These are phyloP conservation scores for Calcarius lapponicus DNA, from an alignment of 2,797 vertebrate genomes.

Conservation along the genomic window DNA sequence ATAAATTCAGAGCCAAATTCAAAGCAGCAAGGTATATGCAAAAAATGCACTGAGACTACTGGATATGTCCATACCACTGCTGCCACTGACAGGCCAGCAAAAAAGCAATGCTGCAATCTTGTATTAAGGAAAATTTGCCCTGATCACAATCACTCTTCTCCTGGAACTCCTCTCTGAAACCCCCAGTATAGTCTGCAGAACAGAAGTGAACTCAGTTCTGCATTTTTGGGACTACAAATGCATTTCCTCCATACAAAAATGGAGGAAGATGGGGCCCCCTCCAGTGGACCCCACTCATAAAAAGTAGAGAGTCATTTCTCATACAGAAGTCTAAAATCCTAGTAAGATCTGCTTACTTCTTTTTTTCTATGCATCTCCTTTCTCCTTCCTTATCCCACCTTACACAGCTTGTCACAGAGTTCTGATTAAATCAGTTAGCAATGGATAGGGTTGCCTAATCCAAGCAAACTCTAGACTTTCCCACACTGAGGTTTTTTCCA, in stretches of 20 bases:
- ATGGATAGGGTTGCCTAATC: constrained; percentile 36
- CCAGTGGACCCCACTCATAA: neutral
- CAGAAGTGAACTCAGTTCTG: neutral
- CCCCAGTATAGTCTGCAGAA: neutral
- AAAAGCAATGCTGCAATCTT: neutral
- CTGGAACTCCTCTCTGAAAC: neutral
- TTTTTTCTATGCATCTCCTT: neutral
- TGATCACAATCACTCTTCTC: neutral
- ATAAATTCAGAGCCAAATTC: neutral
- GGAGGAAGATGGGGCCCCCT: neutral
- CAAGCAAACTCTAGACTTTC: constrained; percentile 8
- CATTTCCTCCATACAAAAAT: neutral
- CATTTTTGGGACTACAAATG: neutral
- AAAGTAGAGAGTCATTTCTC: neutral
- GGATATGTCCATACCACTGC: neutral
- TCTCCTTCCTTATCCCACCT: neutral
- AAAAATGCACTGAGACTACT: neutral
- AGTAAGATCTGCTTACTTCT: neutral
- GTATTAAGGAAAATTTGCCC: neutral
- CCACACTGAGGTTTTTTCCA: neutral
- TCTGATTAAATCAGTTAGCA: constrained; percentile 12
- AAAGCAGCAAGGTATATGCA: neutral
- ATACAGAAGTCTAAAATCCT: neutral
- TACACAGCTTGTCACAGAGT: neutral
- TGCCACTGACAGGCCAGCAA: neutral